These are phyloP conservation scores for Zhuqinia jingwanae DNA, from an alignment of 2,888 invertebrate genomes.

Conservation along the genomic window DNA sequence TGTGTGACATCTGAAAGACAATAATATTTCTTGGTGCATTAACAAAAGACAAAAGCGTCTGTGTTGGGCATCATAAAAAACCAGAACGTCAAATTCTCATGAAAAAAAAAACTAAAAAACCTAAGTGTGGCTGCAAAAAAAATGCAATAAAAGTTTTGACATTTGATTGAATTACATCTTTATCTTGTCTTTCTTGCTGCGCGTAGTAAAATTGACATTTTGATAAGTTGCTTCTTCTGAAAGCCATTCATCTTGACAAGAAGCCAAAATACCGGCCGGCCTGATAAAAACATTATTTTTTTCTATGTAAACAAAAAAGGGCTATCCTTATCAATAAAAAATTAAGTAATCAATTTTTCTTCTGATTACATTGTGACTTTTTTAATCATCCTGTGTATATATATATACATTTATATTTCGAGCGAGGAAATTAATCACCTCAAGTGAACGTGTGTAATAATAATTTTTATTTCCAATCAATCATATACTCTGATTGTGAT, in stretches of 20 bases:
- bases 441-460: not conserved
- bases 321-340: not conserved
- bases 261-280: constrained; percentile 46
- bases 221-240: not conserved
- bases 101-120: no score
- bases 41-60: no score
- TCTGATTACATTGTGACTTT: not conserved
- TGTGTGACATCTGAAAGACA: no score
- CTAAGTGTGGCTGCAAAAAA: no score
- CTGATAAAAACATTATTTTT: no score
- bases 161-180: no score
- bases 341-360: not conserved
- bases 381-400: not conserved
- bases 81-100: no score
- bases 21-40: no score
- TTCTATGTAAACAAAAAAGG: constrained; percentile 19
- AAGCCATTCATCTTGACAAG: not conserved
- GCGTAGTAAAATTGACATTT: no score
- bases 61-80: no score
- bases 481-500: constrained; percentile 67
- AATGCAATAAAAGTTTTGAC: no score
- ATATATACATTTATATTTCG: constrained; percentile 9
- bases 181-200: no score
- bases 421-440: constrained; percentile 32
- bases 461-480: constrained; percentile 45